Conservation (phyloP, 2,888 invertebrate genomes). For the Tribolium freemani region DNA sequence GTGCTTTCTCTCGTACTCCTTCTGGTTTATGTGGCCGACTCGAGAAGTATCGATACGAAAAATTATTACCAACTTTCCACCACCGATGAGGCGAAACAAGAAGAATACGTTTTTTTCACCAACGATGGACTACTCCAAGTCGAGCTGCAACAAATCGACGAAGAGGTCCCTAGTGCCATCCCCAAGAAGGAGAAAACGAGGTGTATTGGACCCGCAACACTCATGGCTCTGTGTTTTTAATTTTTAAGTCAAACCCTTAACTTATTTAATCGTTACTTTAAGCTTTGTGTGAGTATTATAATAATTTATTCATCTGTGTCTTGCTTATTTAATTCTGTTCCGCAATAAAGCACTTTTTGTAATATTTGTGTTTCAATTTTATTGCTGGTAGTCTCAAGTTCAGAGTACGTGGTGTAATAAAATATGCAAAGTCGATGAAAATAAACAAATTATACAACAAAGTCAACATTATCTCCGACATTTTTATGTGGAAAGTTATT, state of each 20-base stretch:
- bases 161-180: not conserved
- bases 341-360: not conserved
- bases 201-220: slow-evolving; percentile 48
- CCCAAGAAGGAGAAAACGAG: slow-evolving; percentile 33
- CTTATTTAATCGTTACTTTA: slow-evolving; percentile 32
- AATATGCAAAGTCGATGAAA: not conserved
- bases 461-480: not conserved
- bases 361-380: not conserved
- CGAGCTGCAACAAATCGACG: not conserved
- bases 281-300: slow-evolving; percentile 39
- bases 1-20: slow-evolving; percentile 15
- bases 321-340: not conserved
- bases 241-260: slow-evolving; percentile 20
- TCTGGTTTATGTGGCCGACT: not conserved
- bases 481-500: not conserved
- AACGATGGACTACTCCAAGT: not conserved
- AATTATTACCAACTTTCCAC: slow-evolving; percentile 36
- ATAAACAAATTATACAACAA: not conserved
- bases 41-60: slow-evolving; percentile 24
- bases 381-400: not conserved
- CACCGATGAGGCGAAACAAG: not conserved
- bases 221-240: slow-evolving; percentile 50
- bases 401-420: not conserved
- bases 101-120: slow-evolving; percentile 17
- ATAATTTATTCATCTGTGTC: slow-evolving; percentile 7